phyloP scores from a whole-genome alignment of 1,140 invertebrate genomes.

The Zaprionus kolodkinae region DNA sequence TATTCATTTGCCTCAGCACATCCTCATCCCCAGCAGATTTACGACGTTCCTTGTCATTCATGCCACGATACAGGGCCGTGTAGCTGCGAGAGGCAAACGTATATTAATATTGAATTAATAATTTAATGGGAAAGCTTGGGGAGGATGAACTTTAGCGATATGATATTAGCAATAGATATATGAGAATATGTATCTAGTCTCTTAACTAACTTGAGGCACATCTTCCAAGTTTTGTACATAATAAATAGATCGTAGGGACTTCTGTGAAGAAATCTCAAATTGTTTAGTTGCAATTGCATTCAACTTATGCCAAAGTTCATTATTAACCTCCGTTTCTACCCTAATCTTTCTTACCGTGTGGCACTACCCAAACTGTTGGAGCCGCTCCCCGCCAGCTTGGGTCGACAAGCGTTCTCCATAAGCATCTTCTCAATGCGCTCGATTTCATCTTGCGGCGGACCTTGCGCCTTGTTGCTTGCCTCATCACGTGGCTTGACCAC shows the following conservation, averaged over 20 bases:
- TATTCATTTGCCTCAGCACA: constrained; percentile 88
- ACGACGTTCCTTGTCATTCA: constrained; percentile 87
- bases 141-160: constrained; percentile 48
- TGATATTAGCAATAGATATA: constrained; percentile 31
- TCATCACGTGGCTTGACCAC: constrained; percentile 92
- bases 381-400: constrained; percentile 79
- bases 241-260: constrained; percentile 59
- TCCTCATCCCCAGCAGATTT: constrained; percentile 91
- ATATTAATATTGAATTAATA: not conserved
- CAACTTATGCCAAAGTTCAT: constrained; percentile 36
- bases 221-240: constrained; percentile 60
- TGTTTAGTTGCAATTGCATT: constrained; percentile 13
- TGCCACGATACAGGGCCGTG: constrained; percentile 66
- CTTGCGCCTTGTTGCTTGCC: constrained; percentile 88
- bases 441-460: constrained; percentile 86
- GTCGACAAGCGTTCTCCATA: constrained; percentile 73
- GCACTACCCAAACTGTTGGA: constrained; percentile 83
- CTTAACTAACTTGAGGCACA: constrained; percentile 65
- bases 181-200: not conserved
- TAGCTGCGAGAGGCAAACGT: constrained; percentile 49
- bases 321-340: not conserved
- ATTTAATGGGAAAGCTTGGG: not conserved
- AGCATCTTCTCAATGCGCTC: constrained; percentile 87
- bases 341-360: constrained; percentile 56
- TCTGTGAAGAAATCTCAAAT: constrained; percentile 45